These are phyloP conservation scores for Drosophila baimaii DNA, from an alignment of 1,140 invertebrate genomes.

Conservation along the genomic window DNA sequence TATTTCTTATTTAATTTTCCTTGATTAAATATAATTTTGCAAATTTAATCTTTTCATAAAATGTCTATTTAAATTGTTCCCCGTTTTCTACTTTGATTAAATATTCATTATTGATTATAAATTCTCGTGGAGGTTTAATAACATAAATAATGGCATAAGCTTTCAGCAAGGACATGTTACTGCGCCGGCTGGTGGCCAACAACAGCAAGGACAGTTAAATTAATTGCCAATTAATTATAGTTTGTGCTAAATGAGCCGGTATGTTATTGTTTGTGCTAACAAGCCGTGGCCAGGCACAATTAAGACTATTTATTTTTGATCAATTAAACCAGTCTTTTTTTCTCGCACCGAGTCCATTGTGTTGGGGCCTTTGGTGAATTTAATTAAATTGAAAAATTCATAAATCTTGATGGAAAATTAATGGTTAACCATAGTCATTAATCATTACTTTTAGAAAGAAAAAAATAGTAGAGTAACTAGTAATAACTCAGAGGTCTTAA, in stretches of 20 bases:
- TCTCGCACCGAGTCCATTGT: not conserved
- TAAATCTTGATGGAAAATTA: conserved; percentile 8
- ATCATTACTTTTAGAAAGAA: not conserved
- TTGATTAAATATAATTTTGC: not conserved
- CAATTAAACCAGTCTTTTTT: conserved; percentile 31
- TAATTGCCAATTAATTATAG: conserved; percentile 72
- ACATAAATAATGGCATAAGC: conserved; percentile 46
- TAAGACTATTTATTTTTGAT: conserved; percentile 41
- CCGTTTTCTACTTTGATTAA: conserved; percentile 31
- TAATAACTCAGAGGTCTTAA: not conserved
- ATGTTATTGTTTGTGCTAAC: conserved; percentile 43
- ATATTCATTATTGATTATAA: conserved; percentile 53
- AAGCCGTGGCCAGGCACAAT: conserved; percentile 36
- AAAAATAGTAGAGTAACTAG: not conserved
- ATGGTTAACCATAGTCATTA: conserved; percentile 5
- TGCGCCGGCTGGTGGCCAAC: conserved; percentile 15
- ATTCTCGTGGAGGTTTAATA: conserved; percentile 40
- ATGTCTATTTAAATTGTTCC: not conserved
- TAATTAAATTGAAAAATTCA: conserved; percentile 34
- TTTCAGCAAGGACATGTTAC: conserved; percentile 39
- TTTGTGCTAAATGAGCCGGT: conserved; percentile 53
- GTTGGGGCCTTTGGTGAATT: not conserved
- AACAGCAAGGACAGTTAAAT: conserved; percentile 49
- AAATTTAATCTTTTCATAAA: not conserved
- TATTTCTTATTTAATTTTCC: not conserved